Base-by-base conservation (phyloP, 2,113 vertebrate genomes). In the Terrapene triunguis region DNA sequence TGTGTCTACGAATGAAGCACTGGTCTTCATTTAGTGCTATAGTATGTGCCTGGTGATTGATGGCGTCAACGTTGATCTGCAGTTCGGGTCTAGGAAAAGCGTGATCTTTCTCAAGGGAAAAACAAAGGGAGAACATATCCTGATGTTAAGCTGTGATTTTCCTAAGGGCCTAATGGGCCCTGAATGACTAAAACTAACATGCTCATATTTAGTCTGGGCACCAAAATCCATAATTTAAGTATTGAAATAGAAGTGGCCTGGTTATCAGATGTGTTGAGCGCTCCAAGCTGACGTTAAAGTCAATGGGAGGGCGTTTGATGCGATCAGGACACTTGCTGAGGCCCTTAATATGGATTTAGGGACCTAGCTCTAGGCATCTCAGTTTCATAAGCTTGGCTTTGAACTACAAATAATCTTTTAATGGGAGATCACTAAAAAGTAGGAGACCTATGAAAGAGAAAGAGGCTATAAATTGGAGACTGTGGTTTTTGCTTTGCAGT, bases 391-490 rank as follows among this genome's bases (percentile, higher is more conserved):
- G 80, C 85, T 57, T 92, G 92, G 85, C 87, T 92, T 91, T 91
- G 47, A 91, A 96, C 78, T 93, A 96, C 89, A 82, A 87, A 91
- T 91, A 93, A 93, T 91, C 55, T 93, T 89, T 53, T 96, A 92
- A 91, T 47, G 85, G 53, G 47, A 94, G 6, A 57, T 82, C 1
- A n/a, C 32, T 83, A 59, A 89, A 94, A 57, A 87, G 4, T 0
- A 76, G 55, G 78, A 24, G 24, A 90, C 29, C 59, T 48, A 69
- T 85, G 95, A 92, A 94, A 89, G 0, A 91, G 85, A 93, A 87
- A 32, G 81, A 93, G 80, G 80, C 91, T 92, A 93, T 84, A 96
- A 97, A 97, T 94, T 93, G 92, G 59, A 88, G 91, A 92, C 92
- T 96, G 93, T 19, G 81, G 81, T 69, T 97, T 80, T 96, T 92